Evolutionary conservation across 2,888 invertebrate genomes (phyloP).

Genomic region (Cataglyphis albicans): DNA sequence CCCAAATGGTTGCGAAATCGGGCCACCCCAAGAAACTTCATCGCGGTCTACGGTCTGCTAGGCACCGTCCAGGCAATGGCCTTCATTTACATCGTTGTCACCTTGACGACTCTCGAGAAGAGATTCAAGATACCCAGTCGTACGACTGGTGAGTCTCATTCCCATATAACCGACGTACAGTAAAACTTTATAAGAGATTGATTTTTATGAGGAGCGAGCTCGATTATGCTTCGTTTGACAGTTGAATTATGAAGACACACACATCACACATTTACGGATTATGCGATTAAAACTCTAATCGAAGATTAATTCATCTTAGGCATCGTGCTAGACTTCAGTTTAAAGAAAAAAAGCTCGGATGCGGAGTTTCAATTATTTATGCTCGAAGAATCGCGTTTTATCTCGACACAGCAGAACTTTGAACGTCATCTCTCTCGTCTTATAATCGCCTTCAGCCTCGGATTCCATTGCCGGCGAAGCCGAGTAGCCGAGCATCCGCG

Average conservation of each 20-base stretch:
- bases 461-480: constrained; percentile 57
- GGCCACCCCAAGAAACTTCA: constrained; percentile 88
- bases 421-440: constrained; percentile 42
- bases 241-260: not conserved
- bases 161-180: not conserved
- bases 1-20: constrained; percentile 88
- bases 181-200: not conserved
- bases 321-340: not conserved
- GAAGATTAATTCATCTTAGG: not conserved
- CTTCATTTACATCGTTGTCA: constrained; percentile 89
- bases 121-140: constrained; percentile 90
- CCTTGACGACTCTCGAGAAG: constrained; percentile 90
- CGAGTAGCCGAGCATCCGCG: constrained; percentile 52
- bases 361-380: constrained; percentile 5
- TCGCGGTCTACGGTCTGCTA: constrained; percentile 88
- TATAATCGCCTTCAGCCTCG: constrained; percentile 49
- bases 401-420: constrained; percentile 22
- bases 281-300: not conserved
- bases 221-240: not conserved
- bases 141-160: constrained; percentile 87
- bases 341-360: not conserved
- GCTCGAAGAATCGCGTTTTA: not conserved
- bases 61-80: constrained; percentile 90
- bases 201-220: no score
- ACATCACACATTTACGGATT: not conserved